Evolutionary conservation across 1,140 invertebrate genomes (phyloP).

Genomic region (Stegodyphus mimosarum): DNA sequence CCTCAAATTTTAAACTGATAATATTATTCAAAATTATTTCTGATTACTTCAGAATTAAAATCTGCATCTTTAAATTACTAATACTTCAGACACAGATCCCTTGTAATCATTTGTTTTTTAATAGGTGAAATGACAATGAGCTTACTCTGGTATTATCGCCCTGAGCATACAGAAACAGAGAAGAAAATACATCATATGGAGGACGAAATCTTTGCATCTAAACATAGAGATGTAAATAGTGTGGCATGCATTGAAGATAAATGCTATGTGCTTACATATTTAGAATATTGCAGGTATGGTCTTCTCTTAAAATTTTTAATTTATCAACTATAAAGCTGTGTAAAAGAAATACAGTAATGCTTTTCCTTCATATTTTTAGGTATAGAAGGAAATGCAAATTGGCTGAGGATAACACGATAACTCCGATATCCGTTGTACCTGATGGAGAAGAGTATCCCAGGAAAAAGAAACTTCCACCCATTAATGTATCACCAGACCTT

Average conservation of each 20-base stretch:
- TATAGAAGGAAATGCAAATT: conserved; percentile 76
- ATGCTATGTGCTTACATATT: conserved; percentile 95
- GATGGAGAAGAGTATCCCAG: conserved; percentile 71
- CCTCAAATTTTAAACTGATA: too few species aligned
- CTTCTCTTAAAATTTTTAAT: not conserved
- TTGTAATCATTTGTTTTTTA: conserved; percentile 18
- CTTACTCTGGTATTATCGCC: conserved; percentile 95
- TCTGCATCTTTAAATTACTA: too few species aligned
- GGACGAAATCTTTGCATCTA: conserved; percentile 94
- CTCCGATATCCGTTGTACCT: conserved; percentile 73
- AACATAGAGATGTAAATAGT: conserved; percentile 92
- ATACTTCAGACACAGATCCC: too few species aligned
- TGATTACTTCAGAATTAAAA: too few species aligned
- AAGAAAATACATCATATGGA: conserved; percentile 80
- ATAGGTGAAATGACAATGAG: conserved; percentile 97
- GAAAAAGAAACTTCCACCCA: conserved; percentile 75
- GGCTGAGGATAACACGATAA: conserved; percentile 74
- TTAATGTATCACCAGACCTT: conserved; percentile 83
- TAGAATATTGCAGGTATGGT: conserved; percentile 92
- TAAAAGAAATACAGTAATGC: too few species aligned
- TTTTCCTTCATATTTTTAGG: conserved; percentile 65
- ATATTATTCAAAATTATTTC: too few species aligned
- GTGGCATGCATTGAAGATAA: conserved; percentile 98
- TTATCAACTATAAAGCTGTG: not conserved
- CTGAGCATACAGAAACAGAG: conserved; percentile 94